These are phyloP conservation scores for Drosophila tani DNA, from an alignment of 1,140 invertebrate genomes.

Conservation along the genomic window DNA sequence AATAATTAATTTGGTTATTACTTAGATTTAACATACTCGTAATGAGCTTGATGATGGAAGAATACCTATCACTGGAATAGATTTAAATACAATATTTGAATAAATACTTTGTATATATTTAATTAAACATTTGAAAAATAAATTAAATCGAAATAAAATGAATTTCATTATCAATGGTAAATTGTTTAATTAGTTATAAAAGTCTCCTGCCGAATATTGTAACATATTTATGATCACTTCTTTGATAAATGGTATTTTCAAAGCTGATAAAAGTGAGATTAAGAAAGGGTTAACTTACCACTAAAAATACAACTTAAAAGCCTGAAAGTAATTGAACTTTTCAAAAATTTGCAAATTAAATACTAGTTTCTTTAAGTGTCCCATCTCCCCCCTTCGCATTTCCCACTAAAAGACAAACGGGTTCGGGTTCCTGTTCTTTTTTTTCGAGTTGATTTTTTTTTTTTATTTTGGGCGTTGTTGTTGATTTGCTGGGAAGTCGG, in stretches of 20 bases:
- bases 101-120: too few species aligned
- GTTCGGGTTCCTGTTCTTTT: constrained; percentile 18
- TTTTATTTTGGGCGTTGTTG: constrained; percentile 35
- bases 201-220: too few species aligned
- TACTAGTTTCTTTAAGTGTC: constrained; percentile 2
- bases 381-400: neutral
- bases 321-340: neutral
- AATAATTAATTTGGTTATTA: neutral
- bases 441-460: constrained; percentile 17
- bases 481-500: constrained; percentile 64
- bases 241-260: too few species aligned
- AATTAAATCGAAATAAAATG: too few species aligned
- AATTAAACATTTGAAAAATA: too few species aligned
- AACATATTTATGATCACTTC: too few species aligned
- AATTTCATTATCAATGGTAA: too few species aligned
- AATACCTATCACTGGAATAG: neutral
- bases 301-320: too few species aligned
- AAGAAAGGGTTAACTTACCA: too few species aligned
- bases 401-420: constrained; percentile 39
- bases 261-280: too few species aligned
- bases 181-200: too few species aligned
- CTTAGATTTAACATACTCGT: neutral
- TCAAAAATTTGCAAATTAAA: neutral
- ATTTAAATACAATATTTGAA: too few species aligned
- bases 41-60: neutral